Percentiles rank a stretch among this genome's conserved stretches.
phyloP scores from a whole-genome alignment of 2,888 invertebrate species.

The Morinoia aosen region DNA sequence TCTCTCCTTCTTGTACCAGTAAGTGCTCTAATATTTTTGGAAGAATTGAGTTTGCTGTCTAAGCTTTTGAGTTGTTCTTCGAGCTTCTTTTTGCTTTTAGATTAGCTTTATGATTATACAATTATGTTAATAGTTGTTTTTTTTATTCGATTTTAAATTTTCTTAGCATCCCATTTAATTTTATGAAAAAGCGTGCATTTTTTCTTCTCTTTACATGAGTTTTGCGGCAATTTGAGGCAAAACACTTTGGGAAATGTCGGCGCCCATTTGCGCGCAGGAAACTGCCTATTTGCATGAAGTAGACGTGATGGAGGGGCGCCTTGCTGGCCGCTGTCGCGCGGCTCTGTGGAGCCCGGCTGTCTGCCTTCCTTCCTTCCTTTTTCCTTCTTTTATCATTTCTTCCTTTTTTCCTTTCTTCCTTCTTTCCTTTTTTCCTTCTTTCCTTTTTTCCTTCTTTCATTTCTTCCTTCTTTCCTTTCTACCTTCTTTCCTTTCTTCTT shows the following conservation, averaged over 20 bases:
- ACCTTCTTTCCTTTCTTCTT: not conserved
- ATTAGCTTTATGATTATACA: not conserved
- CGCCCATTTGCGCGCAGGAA: conserved; percentile 35
- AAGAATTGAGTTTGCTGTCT: too few relatives aligned
- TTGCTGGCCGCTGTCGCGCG: not conserved
- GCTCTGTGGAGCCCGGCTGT: not conserved
- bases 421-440: not conserved
- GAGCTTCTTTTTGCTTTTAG: not conserved
- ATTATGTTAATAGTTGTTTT: not conserved
- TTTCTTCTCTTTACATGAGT: not conserved
- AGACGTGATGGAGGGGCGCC: conserved; percentile 29
- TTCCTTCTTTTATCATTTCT: too few relatives aligned
- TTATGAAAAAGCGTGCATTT: not conserved
- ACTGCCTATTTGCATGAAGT: conserved; percentile 50
- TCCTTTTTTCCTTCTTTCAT: not conserved
- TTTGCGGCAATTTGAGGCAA: conserved; percentile 40
- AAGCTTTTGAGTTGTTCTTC: not conserved
- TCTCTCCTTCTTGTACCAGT: not conserved
- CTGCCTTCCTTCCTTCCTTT: not conserved
- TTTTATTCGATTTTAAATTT: not conserved
- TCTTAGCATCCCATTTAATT: not conserved
- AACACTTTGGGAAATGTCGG: conserved; percentile 35
- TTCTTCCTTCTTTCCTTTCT: too few relatives aligned
- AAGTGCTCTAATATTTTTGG: not conserved
- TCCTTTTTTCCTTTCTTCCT: not conserved